Evolutionary conservation across 2,113 vertebrate species (phyloP), one percentile per base, ranked within the genome.

Genomic region (Chrysemys picta): DNA sequence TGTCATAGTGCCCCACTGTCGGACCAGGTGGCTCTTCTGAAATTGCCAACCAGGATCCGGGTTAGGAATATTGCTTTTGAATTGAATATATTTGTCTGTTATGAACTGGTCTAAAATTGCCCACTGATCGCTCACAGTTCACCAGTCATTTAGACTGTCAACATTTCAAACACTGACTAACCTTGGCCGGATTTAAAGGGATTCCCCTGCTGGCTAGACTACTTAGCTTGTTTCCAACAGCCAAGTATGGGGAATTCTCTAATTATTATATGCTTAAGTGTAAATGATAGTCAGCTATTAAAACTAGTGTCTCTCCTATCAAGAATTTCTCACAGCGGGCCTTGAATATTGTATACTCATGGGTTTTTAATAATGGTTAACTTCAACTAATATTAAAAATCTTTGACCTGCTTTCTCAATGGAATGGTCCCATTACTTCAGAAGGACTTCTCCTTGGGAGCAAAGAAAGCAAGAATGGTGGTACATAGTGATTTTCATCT

Each of bases 401-500:
- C 24, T 95, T 84, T 11, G 56, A 14, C 1, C 11, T 88, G 47
- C 86, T 62, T 90, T 65, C 72, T 83, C 78, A 87, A 78, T 38
- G 21, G 45, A 81, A 42, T 76, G 1, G 0, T 52, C 35, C 42
- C 24, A 5, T 69, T 93, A 9, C 1, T 24, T 19, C 27, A 16
- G 75, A 42, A 84, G 5, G 24, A 85, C 1, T 47, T 72, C 75
- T 38, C n/a, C 69, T 76, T 76, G 75, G 42, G 24, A 78, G 11
- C 42, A 78, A 76, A 19, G 25, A 72, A 57, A 82, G 6, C 16
- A 87, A 35, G 5, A 80, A 10, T 17, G 82, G 52, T 87, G 10
- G 4, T 42, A 82, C 22, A 42, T 42, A 85, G 47, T 82, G 89
- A 80, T 84, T 89, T 94, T 96, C 13, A 75, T 88, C 50, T 78